phyloP scores from a whole-genome alignment of 2,888 invertebrate genomes.

The Ectobius pallidus region DNA sequence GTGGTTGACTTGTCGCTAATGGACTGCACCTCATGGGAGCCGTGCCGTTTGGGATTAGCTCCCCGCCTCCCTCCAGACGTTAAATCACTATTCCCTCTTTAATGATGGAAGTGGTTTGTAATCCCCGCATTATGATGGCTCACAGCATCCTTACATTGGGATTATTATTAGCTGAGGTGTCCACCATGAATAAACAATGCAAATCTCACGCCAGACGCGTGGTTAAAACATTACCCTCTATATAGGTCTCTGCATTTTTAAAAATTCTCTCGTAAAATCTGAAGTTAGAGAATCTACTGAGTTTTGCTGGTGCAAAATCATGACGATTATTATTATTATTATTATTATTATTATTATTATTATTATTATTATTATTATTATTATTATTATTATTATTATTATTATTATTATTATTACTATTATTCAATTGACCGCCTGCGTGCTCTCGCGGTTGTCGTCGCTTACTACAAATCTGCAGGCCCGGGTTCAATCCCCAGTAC shows the following conservation, averaged over 20 bases:
- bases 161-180: too few relatives aligned
- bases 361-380: neutral
- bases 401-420: neutral
- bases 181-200: too few relatives aligned
- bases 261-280: too few relatives aligned
- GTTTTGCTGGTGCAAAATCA: too few relatives aligned
- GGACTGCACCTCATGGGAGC: neutral
- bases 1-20: neutral
- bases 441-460: too few relatives aligned
- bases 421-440: too few relatives aligned
- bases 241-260: neutral
- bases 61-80: neutral
- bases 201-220: too few relatives aligned
- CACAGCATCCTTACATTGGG: too few relatives aligned
- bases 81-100: constrained; percentile 1
- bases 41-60: neutral
- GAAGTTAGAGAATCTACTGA: too few relatives aligned
- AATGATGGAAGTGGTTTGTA: neutral
- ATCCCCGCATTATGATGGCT: constrained; percentile 2
- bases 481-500: too few relatives aligned
- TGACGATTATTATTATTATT: neutral
- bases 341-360: neutral
- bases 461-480: too few relatives aligned
- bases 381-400: neutral
- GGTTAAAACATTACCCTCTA: too few relatives aligned